Conservation (phyloP, 2,113 vertebrate genomes). For the Toxostoma redivivum region DNA sequence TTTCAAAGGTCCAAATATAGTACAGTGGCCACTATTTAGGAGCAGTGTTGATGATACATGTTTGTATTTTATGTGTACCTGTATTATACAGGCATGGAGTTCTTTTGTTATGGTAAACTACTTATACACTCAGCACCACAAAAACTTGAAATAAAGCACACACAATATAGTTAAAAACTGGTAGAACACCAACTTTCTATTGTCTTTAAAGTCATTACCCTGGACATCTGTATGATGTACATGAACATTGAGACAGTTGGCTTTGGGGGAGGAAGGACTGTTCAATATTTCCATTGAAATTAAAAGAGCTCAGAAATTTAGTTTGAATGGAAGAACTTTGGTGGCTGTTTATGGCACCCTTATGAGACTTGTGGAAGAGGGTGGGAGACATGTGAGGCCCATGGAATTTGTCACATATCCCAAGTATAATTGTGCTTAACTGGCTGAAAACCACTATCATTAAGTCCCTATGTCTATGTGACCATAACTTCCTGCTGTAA, state of each 20-base stretch:
- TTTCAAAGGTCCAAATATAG: background rate
- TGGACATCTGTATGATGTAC: background rate
- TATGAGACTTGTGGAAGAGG: background rate
- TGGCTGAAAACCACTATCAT: background rate
- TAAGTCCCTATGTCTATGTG: background rate
- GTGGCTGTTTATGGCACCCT: background rate
- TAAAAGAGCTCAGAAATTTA: background rate
- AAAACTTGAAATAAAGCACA: background rate
- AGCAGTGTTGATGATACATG: fast-evolving
- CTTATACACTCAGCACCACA: background rate
- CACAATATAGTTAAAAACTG: background rate
- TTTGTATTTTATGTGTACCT: background rate
- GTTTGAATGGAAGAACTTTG: background rate
- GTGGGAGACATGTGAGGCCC: background rate
- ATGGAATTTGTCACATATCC: background rate
- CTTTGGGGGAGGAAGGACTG: background rate
- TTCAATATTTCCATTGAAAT: background rate
- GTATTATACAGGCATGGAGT: background rate
- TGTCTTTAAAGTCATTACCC: background rate
- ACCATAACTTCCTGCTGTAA: background rate
- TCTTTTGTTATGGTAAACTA: background rate
- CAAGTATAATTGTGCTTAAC: background rate
- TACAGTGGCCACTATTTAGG: fast-evolving
- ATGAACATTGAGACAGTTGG: background rate
- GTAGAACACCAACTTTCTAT: background rate